These are phyloP conservation scores for Podargus strigoides DNA, from an alignment of 2,797 vertebrate species.

Conservation along the genomic window DNA sequence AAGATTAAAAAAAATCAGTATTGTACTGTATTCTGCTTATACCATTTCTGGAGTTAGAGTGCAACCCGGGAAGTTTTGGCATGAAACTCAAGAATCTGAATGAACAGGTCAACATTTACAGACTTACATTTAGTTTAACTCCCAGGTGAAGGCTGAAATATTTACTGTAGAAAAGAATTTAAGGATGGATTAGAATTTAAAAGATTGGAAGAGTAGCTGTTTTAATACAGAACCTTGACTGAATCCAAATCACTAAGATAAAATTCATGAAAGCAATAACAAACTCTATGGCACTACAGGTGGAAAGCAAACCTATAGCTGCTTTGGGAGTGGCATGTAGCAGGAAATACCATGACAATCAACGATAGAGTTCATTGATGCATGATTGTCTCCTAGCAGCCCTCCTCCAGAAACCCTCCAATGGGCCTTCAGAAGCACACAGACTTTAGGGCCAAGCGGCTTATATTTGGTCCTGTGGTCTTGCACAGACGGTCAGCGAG, in stretches of 20 bases:
- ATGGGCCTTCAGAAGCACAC: neutral
- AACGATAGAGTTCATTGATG: neutral
- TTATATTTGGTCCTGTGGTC: neutral
- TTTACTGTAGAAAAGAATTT: neutral
- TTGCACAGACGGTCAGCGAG: neutral
- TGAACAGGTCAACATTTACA: neutral
- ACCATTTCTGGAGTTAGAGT: neutral
- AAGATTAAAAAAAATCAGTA: neutral
- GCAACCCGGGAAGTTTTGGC: neutral
- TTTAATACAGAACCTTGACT: neutral
- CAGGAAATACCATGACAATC: neutral
- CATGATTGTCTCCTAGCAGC: neutral
- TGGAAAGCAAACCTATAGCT: neutral
- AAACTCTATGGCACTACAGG: neutral
- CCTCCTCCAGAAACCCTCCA: neutral
- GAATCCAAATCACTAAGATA: neutral
- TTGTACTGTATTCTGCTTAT: neutral
- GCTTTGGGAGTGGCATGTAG: neutral
- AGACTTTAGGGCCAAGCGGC: neutral
- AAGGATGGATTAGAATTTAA: neutral
- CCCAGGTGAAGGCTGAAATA: neutral
- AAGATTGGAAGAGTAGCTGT: neutral
- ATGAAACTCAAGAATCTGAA: neutral
- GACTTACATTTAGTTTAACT: neutral
- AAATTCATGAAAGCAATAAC: neutral